Evolutionary conservation across 2,888 invertebrate genomes (phyloP).

Genomic region (Piscicola geometra): DNA sequence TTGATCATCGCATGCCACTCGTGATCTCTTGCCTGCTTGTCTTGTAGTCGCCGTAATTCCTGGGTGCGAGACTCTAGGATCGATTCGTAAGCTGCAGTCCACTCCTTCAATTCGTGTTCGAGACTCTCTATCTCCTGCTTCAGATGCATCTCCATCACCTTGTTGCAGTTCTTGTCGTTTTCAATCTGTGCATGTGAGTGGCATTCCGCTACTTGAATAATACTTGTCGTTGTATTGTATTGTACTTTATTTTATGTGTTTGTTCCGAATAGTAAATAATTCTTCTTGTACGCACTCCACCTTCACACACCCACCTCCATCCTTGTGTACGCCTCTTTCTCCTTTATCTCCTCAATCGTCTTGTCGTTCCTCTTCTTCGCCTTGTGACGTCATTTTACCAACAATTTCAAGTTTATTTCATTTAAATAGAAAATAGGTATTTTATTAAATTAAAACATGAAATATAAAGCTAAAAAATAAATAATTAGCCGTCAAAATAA

Average conservation of each 20-base stretch:
- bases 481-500: background rate
- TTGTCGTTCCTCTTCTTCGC: slow-evolving; percentile 20
- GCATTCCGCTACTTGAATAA: too few relatives aligned
- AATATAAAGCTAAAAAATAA: too few relatives aligned
- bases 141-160: slow-evolving; percentile 24
- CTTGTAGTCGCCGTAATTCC: slow-evolving; percentile 17
- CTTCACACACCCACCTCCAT: too few relatives aligned
- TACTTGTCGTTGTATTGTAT: too few relatives aligned
- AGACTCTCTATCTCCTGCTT: slow-evolving; percentile 13
- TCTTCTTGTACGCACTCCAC: too few relatives aligned
- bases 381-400: too few relatives aligned
- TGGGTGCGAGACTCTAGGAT: background rate
- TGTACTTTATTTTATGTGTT: too few relatives aligned
- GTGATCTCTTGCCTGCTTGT: slow-evolving; percentile 11
- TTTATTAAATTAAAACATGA: too few relatives aligned
- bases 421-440: too few relatives aligned
- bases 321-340: background rate
- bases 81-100: slow-evolving; percentile 17
- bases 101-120: slow-evolving; percentile 3
- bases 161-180: background rate
- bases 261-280: too few relatives aligned
- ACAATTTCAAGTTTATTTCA: too few relatives aligned
- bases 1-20: slow-evolving; percentile 23
- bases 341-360: slow-evolving; percentile 10
- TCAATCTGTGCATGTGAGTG: background rate